Conservation (phyloP, 2,113 vertebrate species). For the Leptosomus discolor region DNA sequence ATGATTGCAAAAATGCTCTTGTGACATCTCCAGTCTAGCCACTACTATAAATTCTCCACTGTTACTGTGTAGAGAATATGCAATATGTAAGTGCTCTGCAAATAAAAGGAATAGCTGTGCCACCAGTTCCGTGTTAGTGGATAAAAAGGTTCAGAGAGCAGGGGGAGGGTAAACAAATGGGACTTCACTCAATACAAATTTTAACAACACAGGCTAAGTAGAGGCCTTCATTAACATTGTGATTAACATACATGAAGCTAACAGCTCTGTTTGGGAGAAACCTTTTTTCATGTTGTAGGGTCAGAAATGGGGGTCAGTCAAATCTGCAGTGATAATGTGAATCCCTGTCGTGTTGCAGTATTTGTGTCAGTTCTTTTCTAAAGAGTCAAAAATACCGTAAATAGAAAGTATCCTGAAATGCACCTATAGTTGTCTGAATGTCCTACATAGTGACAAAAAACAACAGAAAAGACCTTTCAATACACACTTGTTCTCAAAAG, state of each 20-base stretch:
- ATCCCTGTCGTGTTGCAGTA: neutral
- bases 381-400: neutral
- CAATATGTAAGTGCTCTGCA: neutral
- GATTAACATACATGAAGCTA: neutral
- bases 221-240: neutral
- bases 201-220: neutral
- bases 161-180: neutral
- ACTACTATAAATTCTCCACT: neutral
- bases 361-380: neutral
- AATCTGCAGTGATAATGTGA: neutral
- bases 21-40: neutral
- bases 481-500: neutral
- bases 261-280: neutral
- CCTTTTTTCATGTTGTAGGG: neutral
- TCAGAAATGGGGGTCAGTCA: neutral
- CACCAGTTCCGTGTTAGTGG: neutral
- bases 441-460: neutral
- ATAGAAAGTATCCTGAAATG: neutral
- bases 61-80: neutral
- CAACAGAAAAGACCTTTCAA: neutral
- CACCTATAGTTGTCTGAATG: neutral
- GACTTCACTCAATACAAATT: neutral
- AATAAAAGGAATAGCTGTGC: neutral
- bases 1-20: neutral
- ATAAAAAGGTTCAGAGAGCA: neutral